These are phyloP conservation scores for Heliocidaris erythrogramma DNA, from an alignment of 35 echinoderm and acorn worm species.

Conservation along the genomic window DNA sequence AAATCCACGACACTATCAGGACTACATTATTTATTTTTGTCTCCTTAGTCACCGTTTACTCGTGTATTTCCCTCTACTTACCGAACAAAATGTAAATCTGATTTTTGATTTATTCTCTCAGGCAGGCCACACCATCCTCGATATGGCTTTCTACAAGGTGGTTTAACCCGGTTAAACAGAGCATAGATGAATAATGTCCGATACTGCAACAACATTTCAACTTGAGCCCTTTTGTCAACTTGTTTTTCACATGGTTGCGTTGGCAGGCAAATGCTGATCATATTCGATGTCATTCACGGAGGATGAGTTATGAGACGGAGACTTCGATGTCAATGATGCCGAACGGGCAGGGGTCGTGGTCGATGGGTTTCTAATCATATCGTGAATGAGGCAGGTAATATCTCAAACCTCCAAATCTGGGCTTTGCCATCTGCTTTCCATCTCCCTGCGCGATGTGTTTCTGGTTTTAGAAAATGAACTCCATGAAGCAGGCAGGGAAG, in stretches of 20 bases:
- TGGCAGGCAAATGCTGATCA: neutral
- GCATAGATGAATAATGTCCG: neutral
- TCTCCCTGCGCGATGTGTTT: neutral
- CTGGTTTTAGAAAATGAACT: neutral
- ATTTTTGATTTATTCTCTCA: too few species aligned
- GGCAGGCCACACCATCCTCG: neutral
- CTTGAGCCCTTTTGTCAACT: neutral
- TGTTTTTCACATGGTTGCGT: neutral
- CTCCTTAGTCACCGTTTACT: too few species aligned
- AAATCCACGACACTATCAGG: too few species aligned
- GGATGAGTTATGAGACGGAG: neutral
- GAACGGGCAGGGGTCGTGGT: neutral
- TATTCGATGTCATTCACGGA: neutral
- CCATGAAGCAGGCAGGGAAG: neutral
- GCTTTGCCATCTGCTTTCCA: neutral
- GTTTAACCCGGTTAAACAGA: neutral
- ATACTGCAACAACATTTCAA: neutral
- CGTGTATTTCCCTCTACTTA: too few species aligned
- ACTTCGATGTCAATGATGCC: neutral
- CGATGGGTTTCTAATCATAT: neutral
- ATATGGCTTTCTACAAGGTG: neutral
- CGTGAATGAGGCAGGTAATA: constrained; percentile 9
- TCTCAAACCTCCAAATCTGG: neutral
- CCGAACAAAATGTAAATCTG: too few species aligned
- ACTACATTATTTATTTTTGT: too few species aligned